phyloP scores from a whole-genome alignment of 1,140 invertebrate genomes.

The Phymorhynchus buccinoides region DNA sequence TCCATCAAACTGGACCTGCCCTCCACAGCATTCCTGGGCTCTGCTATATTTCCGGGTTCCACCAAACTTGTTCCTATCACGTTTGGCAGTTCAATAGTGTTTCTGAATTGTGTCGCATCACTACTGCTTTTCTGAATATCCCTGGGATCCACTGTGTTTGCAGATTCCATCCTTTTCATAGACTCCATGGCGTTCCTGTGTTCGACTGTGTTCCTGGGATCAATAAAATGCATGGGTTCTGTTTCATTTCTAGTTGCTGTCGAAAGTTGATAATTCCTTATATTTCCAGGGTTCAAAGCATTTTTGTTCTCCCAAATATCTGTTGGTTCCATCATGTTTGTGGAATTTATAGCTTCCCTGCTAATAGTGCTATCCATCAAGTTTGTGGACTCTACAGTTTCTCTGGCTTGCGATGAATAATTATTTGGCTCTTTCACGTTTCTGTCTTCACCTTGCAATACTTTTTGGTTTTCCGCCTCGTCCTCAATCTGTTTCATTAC shows the following conservation, averaged over 20 bases:
- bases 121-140: too few relatives aligned
- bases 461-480: neutral
- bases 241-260: neutral
- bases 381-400: neutral
- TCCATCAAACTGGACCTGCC: neutral
- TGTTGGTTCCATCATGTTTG: neutral
- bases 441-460: neutral
- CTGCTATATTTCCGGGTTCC: neutral
- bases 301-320: too few relatives aligned
- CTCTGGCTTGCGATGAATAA: neutral
- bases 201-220: too few relatives aligned
- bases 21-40: neutral
- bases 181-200: too few relatives aligned
- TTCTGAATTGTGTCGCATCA: neutral
- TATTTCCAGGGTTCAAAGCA: neutral
- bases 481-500: neutral
- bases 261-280: neutral
- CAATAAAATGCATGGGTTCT: neutral
- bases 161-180: too few relatives aligned
- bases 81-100: neutral
- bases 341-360: too few relatives aligned
- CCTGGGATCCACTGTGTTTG: too few relatives aligned
- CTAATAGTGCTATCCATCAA: too few relatives aligned
- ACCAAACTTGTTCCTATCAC: neutral
- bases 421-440: neutral